These are phyloP conservation scores for Hyphantria cunea DNA, from an alignment of 1,140 invertebrate species.

Conservation along the genomic window DNA sequence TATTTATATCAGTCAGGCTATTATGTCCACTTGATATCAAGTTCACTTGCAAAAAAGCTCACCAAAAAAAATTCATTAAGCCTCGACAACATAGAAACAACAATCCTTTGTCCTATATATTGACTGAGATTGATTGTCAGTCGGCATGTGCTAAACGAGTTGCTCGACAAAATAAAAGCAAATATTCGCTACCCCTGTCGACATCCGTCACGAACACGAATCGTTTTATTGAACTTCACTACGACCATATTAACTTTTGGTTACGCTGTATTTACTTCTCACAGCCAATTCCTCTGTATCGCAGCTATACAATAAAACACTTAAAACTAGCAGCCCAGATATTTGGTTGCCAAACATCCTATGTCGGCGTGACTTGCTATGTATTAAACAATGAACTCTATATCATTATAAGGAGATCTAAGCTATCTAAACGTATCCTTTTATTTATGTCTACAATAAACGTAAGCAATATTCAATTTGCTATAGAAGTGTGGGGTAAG, in stretches of 20 bases:
- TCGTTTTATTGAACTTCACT: slow-evolving; percentile 65
- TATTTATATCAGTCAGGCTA: slow-evolving; percentile 9
- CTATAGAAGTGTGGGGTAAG: too few species aligned
- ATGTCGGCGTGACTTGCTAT: too few species aligned
- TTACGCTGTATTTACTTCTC: slow-evolving; percentile 40
- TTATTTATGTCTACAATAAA: too few species aligned
- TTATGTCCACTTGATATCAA: not conserved
- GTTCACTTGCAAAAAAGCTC: slow-evolving; percentile 36
- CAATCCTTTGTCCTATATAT: slow-evolving; percentile 70
- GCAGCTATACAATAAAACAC: slow-evolving; percentile 3
- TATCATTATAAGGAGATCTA: too few species aligned
- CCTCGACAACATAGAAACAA: slow-evolving; percentile 58
- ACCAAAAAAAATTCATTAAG: slow-evolving; percentile 69
- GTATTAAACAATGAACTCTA: too few species aligned
- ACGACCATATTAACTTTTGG: slow-evolving; percentile 57
- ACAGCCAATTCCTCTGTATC: slow-evolving; percentile 18
- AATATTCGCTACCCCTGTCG: slow-evolving; percentile 69
- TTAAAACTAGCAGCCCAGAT: too few species aligned
- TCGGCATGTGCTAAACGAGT: slow-evolving; percentile 72
- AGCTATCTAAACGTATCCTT: too few species aligned
- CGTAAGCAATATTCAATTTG: too few species aligned
- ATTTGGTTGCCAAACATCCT: slow-evolving; percentile 1
- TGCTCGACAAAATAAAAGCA: slow-evolving; percentile 72
- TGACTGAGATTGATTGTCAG: slow-evolving; percentile 78
- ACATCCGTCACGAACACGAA: slow-evolving; percentile 59